A percentile compares a stretch with the other conserved stretches of the same genome.
Evolutionary conservation across 2,113 vertebrate species (phyloP).

Genomic region (Thermophis baileyi): DNA sequence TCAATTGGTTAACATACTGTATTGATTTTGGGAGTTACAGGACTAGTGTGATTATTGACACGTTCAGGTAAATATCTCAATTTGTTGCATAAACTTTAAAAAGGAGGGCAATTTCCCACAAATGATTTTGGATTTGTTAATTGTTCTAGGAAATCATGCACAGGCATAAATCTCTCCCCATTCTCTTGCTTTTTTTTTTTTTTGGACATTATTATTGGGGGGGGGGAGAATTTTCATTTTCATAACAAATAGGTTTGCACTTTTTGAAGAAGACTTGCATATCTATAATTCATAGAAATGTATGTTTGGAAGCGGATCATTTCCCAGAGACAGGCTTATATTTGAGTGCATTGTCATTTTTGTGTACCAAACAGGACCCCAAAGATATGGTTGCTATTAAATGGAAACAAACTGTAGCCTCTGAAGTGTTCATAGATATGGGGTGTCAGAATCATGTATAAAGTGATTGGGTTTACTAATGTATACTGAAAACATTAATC

Average conservation of each 20-base stretch:
- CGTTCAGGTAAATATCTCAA: not conserved
- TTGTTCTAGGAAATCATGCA: not conserved
- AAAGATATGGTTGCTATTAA: not conserved
- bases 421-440: not conserved
- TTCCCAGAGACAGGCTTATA: not conserved
- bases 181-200: not conserved
- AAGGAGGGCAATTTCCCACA: not conserved
- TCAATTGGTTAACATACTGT: not conserved
- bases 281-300: constrained; percentile 4
- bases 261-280: not conserved
- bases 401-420: not conserved
- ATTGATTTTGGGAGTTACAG: not conserved
- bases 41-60: not conserved
- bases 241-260: not conserved
- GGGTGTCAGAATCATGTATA: no score
- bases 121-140: not conserved
- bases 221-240: not conserved
- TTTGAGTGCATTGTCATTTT: not conserved
- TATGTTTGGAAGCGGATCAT: not conserved
- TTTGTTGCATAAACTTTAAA: not conserved
- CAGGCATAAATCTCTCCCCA: not conserved
- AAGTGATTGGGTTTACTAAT: no score
- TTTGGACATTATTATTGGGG: not conserved
- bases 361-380: not conserved
- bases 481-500: no score